These are phyloP conservation scores for Odobenus rosmarus DNA, from an alignment of 2,113 vertebrate species.

Conservation along the genomic window DNA sequence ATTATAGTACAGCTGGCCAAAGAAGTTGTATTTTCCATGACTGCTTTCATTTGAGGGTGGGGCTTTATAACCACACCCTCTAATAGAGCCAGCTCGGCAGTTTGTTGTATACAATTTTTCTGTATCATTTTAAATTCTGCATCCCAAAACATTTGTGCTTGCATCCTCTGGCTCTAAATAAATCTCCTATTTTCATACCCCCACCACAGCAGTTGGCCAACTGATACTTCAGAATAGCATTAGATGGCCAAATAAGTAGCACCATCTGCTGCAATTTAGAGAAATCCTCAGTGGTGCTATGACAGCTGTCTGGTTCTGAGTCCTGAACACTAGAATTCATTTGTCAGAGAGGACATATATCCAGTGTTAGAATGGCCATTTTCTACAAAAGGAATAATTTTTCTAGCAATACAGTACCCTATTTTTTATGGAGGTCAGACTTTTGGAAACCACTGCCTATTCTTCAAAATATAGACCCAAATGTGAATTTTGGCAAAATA, in stretches of 20 bases:
- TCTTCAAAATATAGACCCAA: conserved; percentile 43
- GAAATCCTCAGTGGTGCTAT: conserved; percentile 60
- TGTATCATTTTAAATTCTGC: conserved; percentile 60
- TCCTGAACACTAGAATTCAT: conserved; percentile 61
- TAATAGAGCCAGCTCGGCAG: conserved; percentile 43
- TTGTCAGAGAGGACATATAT: conserved; percentile 61
- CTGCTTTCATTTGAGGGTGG: conserved; percentile 17
- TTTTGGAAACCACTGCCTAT: conserved; percentile 48
- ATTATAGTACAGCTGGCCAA: conserved; percentile 40
- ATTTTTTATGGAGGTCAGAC: conserved; percentile 58
- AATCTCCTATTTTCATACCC: conserved; percentile 74
- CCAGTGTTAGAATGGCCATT: conserved; percentile 37
- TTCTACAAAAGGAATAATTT: conserved; percentile 43
- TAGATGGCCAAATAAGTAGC: conserved; percentile 71
- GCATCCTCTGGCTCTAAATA: conserved; percentile 65
- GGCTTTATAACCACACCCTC: conserved; percentile 41
- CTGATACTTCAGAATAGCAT: conserved; percentile 71
- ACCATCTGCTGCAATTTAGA: conserved; percentile 77
- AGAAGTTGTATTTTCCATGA: conserved; percentile 38
- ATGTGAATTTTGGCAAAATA: conserved; percentile 21
- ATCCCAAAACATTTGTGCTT: conserved; percentile 59
- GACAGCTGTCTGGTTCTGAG: conserved; percentile 73
- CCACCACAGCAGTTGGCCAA: conserved; percentile 70
- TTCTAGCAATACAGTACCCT: background rate
- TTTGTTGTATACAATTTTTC: conserved; percentile 54